phyloP scores from a whole-genome alignment of 2,888 invertebrate species.

The Drosophila helvetica region DNA sequence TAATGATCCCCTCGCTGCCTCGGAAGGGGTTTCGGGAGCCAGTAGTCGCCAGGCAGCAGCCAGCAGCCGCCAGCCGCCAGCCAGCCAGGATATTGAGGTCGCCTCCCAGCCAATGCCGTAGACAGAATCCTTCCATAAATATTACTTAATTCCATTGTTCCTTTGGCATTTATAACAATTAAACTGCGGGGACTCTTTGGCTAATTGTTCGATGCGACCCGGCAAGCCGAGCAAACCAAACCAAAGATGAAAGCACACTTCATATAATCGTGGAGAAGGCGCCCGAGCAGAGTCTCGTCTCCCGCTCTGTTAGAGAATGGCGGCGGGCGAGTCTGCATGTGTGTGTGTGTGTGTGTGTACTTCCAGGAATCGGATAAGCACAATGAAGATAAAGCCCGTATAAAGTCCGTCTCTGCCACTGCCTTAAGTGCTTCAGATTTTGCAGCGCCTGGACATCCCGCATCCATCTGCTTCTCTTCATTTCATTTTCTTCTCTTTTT shows the following conservation, averaged over 20 bases:
- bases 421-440: background rate
- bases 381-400: slow-evolving; percentile 51
- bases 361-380: slow-evolving; percentile 55
- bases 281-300: background rate
- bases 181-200: slow-evolving; percentile 55
- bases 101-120: slow-evolving; percentile 6
- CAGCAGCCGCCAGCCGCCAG: slow-evolving; percentile 23
- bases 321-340: background rate
- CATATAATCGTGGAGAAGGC: slow-evolving; percentile 2
- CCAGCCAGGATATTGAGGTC: too few species aligned
- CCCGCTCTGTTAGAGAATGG: slow-evolving; percentile 34
- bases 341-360: slow-evolving; percentile 27
- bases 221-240: slow-evolving; percentile 52
- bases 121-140: slow-evolving; percentile 63
- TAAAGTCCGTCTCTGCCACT: slow-evolving; percentile 1
- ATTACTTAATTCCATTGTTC: slow-evolving; percentile 65
- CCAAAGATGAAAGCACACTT: slow-evolving; percentile 17
- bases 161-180: slow-evolving; percentile 76
- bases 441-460: background rate
- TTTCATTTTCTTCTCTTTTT: slow-evolving; percentile 54
- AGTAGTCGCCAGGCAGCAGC: slow-evolving; percentile 5
- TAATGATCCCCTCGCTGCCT: slow-evolving; percentile 53
- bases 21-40: slow-evolving; percentile 42
- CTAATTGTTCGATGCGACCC: slow-evolving; percentile 62
- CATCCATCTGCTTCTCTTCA: background rate